These are phyloP conservation scores for Oreamnos americanus DNA, from an alignment of 2,113 vertebrate genomes.

Conservation along the genomic window DNA sequence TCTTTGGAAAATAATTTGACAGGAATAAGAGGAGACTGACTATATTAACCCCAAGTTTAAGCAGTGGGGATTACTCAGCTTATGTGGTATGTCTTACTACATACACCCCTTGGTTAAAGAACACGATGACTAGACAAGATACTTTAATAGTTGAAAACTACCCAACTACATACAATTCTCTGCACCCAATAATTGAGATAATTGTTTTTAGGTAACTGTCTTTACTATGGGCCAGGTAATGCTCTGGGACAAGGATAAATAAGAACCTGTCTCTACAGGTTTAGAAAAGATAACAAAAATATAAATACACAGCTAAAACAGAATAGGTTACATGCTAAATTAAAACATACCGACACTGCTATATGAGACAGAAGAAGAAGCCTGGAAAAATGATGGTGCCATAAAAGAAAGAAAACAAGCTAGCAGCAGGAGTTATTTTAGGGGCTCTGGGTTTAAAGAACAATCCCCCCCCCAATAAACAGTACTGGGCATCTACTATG, in stretches of 20 bases:
- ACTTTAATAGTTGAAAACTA: slow-evolving; percentile 34
- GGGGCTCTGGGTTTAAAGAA: neutral
- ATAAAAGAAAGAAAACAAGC: slow-evolving; percentile 26
- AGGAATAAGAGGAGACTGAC: neutral
- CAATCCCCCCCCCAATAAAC: neutral
- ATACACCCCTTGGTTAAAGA: slow-evolving; percentile 39
- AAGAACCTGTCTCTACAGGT: slow-evolving; percentile 28
- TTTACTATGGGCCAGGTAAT: slow-evolving; percentile 9
- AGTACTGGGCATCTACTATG: neutral
- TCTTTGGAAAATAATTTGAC: slow-evolving; percentile 45
- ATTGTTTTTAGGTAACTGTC: slow-evolving; percentile 33
- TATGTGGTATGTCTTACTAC: neutral
- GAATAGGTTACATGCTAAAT: slow-evolving; percentile 27
- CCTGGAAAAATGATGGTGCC: neutral
- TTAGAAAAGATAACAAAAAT: slow-evolving; percentile 26
- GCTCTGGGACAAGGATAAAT: slow-evolving; percentile 30
- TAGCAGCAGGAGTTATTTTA: neutral
- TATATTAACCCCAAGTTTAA: slow-evolving; percentile 35
- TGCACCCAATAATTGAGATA: neutral
- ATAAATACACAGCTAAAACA: slow-evolving; percentile 38
- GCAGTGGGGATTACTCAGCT: neutral
- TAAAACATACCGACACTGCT: neutral
- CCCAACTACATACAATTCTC: slow-evolving; percentile 43
- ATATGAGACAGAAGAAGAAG: neutral
- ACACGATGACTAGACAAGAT: neutral